These are phyloP conservation scores for Trissolcus japonicus DNA, from an alignment of 2,888 invertebrate genomes.

Conservation along the genomic window DNA sequence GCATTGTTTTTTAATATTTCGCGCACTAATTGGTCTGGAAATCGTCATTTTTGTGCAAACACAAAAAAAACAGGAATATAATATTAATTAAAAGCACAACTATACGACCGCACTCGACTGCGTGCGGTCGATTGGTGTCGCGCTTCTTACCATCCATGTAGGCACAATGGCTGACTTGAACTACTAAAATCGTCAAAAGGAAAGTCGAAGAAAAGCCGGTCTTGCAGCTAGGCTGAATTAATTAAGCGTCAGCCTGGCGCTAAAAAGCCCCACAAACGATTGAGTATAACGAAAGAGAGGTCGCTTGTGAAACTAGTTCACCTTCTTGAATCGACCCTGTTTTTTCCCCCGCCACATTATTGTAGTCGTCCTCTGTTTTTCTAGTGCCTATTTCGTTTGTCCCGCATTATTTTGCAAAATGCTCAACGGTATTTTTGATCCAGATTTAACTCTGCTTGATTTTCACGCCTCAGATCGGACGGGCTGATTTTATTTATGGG, in stretches of 20 bases:
- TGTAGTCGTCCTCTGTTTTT: conserved; percentile 1
- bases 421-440: no score
- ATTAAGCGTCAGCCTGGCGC: conserved; percentile 35
- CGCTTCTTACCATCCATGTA: conserved; percentile 27
- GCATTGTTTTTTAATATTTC: conserved; percentile 71
- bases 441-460: no score
- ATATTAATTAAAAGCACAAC: not conserved
- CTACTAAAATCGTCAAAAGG: conserved; percentile 41
- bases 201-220: conserved; percentile 38
- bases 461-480: no score
- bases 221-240: conserved; percentile 16
- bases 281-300: conserved; percentile 20
- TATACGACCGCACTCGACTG: conserved; percentile 9
- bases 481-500: conserved; percentile 53
- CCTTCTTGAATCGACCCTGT: conserved; percentile 25
- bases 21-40: conserved; percentile 70
- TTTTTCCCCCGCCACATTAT: conserved; percentile 8
- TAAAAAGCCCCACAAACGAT: conserved; percentile 36
- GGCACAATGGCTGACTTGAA: conserved; percentile 46
- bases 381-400: not conserved
- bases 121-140: conserved; percentile 19
- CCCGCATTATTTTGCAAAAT: not conserved
- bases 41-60: conserved; percentile 63
- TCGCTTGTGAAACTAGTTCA: conserved; percentile 29
- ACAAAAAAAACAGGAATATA: no score